These are phyloP conservation scores for Oedothorax gibbosus DNA, from an alignment of 1,140 invertebrate genomes.

Conservation along the genomic window DNA sequence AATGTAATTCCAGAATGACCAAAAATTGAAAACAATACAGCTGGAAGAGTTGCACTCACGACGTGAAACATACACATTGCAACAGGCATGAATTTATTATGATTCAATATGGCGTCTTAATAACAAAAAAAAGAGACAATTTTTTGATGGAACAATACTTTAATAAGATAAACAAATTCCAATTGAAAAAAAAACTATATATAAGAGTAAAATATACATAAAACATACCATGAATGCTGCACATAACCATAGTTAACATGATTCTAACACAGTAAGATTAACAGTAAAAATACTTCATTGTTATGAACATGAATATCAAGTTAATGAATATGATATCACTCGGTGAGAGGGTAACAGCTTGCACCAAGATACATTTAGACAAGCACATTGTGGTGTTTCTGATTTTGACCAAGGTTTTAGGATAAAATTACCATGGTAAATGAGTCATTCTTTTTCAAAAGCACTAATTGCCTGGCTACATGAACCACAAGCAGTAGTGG, in stretches of 20 bases:
- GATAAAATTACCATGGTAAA: not conserved
- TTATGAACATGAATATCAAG: slow-evolving; percentile 51
- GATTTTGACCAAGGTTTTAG: not conserved
- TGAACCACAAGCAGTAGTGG: not conserved
- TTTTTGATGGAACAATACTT: no score
- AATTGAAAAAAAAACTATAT: slow-evolving; percentile 40
- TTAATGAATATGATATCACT: slow-evolving; percentile 55
- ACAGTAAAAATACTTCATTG: slow-evolving; percentile 55
- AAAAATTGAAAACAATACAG: no score
- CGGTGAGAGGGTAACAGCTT: slow-evolving; percentile 15
- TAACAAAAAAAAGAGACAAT: no score
- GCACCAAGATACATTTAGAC: slow-evolving; percentile 18
- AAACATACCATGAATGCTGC: slow-evolving; percentile 55
- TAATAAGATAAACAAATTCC: not conserved
- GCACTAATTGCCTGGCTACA: not conserved
- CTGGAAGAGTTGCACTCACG: no score
- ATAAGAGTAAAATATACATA: slow-evolving; percentile 50
- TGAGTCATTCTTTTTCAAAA: not conserved
- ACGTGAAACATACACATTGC: no score
- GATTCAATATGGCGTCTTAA: no score
- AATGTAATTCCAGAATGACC: no score
- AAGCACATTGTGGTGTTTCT: not conserved
- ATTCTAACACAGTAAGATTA: slow-evolving; percentile 27
- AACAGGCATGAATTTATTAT: no score
- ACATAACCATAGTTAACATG: slow-evolving; percentile 52